These are phyloP conservation scores for Melieria crassipennis DNA, from an alignment of 2,888 invertebrate genomes.

Conservation along the genomic window DNA sequence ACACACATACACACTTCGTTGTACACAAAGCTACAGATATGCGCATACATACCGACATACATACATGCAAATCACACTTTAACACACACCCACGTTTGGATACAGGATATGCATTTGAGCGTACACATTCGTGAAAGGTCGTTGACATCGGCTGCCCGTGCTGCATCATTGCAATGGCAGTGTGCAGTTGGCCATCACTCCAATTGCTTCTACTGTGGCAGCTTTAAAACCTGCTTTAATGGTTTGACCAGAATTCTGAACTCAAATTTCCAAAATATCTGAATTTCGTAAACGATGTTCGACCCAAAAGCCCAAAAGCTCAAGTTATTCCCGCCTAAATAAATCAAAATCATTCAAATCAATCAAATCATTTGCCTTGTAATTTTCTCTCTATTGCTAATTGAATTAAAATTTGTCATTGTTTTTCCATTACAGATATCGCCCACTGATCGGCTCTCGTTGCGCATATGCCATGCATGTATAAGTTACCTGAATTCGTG, in stretches of 20 bases:
- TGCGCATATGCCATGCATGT: constrained; percentile 64
- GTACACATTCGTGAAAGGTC: constrained; percentile 3
- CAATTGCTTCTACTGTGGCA: too few species aligned
- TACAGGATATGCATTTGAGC: neutral
- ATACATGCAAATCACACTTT: neutral
- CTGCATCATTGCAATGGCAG: neutral
- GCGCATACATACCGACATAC: neutral
- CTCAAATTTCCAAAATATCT: neutral
- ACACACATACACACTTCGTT: too few species aligned
- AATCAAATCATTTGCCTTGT: too few species aligned
- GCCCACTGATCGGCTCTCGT: constrained; percentile 61
- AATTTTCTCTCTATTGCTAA: neutral
- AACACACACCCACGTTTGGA: neutral
- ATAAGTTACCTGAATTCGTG: constrained; percentile 66
- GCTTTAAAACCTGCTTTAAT: neutral
- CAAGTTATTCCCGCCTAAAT: too few species aligned
- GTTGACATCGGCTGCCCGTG: constrained; percentile 12
- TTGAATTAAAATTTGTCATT: neutral
- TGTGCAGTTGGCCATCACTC: too few species aligned
- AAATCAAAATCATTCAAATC: too few species aligned
- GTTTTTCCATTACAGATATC: constrained; percentile 53
- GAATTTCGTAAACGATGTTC: neutral
- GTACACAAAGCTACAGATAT: neutral
- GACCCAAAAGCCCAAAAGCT: too few species aligned
- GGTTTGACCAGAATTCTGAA: neutral